Evolutionary conservation across 1,140 invertebrate species (phyloP), one percentile per base, ranked within the genome.

Genomic region (Lucilia sericata): DNA sequence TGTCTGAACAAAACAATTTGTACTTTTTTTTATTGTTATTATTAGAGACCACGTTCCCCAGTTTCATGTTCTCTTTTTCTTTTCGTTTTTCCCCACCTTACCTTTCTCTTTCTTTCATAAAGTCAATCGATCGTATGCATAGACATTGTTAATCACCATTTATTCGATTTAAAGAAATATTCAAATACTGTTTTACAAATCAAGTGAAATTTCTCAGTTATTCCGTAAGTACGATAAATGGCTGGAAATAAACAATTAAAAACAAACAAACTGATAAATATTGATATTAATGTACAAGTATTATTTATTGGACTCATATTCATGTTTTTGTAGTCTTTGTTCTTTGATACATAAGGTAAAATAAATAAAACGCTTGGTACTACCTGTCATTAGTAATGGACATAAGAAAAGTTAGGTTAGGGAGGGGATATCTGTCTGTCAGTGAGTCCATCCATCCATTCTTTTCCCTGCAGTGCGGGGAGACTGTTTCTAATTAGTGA

Each of bases 181-280:
- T 42, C 42, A 42, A 42, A 42, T 42, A 42, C 42, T 42, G 42
- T 42, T 42, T 42, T 42, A 42, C 42, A 42, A 42, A 42, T 42
- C 42, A 42, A 42, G 42, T 42, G 42, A 42, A 3, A 42, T 42
- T 42, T 8, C 42, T 42, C 42, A 42, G 0, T 42, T 10, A 10
- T 42, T 42, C 42, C 17, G 4, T 55, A 55, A 12, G 17, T 55
- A 55, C 51, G 17, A 55, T 17, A 55, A 55, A 55, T 55, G 51
- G 12, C 17, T 55, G 51, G 17, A 55, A 55, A 55, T 55, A 55
- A 55, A 14, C 51, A 55, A 55, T 55, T 55, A 55, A 55, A 55
- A 55, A 55, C 14, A 55, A 55, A 55, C 51, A 55, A 55, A 55
- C 51, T 55, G 51, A 55, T 55, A 55, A 55, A 55, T 55, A 55